Percentiles rank a stretch among this genome's conserved stretches.
Conservation (phyloP, 2,113 vertebrate genomes). For the Mungos mungo region DNA sequence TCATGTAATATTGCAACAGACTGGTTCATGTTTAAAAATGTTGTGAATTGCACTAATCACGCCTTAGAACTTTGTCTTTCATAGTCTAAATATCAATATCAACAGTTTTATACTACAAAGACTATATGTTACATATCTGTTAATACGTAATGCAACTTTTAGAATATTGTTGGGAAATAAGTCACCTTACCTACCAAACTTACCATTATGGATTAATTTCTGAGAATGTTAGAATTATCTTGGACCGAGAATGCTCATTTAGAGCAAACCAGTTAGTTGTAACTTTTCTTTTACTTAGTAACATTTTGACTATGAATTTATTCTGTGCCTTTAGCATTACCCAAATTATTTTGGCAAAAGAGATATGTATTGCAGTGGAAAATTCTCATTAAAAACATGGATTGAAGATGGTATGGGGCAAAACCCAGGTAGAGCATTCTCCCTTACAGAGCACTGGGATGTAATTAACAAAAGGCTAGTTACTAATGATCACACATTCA, state of each 20-base stretch:
- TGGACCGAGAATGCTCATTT: neutral
- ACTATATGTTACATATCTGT: neutral
- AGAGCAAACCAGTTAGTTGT: neutral
- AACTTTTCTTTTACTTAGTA: neutral
- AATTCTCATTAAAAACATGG: neutral
- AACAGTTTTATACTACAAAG: neutral
- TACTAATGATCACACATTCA: neutral
- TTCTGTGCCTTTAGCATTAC: neutral
- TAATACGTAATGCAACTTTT: neutral
- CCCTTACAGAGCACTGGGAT: neutral
- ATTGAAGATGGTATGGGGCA: neutral
- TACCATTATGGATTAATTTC: neutral
- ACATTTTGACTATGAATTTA: neutral
- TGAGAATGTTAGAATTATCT: slow-evolving; percentile 10
- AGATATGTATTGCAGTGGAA: neutral
- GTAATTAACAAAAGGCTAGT: neutral
- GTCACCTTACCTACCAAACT: neutral
- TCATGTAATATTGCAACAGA: neutral
- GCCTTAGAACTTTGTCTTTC: neutral
- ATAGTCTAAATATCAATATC: neutral
- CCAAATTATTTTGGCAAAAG: neutral
- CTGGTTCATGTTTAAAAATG: neutral
- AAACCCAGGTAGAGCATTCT: neutral
- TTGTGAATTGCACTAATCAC: neutral
- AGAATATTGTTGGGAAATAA: neutral